Evolutionary conservation across 1,140 invertebrate species (phyloP).

Genomic region (Dreissena polymorpha): DNA sequence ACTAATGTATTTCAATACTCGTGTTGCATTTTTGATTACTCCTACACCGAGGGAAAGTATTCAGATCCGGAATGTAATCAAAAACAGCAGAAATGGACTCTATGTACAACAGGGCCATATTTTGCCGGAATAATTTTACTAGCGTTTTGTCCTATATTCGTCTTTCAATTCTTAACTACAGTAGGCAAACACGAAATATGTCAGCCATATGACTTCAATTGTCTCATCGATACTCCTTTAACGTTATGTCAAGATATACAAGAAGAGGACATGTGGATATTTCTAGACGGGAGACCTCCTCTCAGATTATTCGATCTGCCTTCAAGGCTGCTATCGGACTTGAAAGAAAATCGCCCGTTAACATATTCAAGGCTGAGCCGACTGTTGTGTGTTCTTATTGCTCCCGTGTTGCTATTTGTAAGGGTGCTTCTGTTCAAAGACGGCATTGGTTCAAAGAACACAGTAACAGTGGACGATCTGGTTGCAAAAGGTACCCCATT

Average conservation of each 20-base stretch:
- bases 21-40: not conserved
- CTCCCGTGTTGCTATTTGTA: not conserved
- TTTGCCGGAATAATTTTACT: not conserved
- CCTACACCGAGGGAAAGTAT: not conserved
- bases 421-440: not conserved
- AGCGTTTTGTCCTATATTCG: not conserved
- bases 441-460: not conserved
- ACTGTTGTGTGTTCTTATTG: not conserved
- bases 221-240: not conserved
- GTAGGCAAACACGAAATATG: not conserved
- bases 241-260: not conserved
- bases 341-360: not conserved
- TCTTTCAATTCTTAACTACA: not conserved
- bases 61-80: not conserved
- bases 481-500: constrained; percentile 7
- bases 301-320: not conserved
- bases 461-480: constrained; percentile 17
- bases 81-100: not conserved
- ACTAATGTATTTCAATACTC: constrained; percentile 5
- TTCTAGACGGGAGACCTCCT: not conserved
- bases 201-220: not conserved
- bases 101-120: not conserved
- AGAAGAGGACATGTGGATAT: not conserved
- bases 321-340: not conserved
- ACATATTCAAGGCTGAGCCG: not conserved